Conservation (phyloP, 2,113 vertebrate genomes). For the Indri indri region DNA sequence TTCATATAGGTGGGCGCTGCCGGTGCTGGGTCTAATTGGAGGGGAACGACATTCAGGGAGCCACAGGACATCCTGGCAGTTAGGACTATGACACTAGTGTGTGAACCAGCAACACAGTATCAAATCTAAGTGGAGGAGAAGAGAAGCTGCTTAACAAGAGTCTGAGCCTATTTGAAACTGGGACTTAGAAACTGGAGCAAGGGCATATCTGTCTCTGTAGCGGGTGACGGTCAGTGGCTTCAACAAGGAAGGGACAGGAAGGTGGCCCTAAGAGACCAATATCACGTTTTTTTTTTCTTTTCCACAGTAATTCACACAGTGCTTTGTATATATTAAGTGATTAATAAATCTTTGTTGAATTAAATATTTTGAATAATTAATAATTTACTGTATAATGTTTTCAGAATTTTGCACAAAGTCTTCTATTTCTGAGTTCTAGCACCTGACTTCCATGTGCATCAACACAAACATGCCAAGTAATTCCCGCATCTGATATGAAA, state of each 20-base stretch:
- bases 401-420: background rate
- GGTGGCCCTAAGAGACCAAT: background rate
- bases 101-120: background rate
- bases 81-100: background rate
- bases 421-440: conserved; percentile 34
- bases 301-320: background rate
- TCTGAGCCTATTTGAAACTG: background rate
- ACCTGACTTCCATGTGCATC: background rate
- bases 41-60: background rate
- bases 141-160: background rate
- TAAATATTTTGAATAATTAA: conserved; percentile 37
- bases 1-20: background rate
- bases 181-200: background rate
- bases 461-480: background rate
- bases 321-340: background rate
- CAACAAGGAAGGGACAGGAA: background rate
- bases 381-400: conserved; percentile 37
- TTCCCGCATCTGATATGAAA: conserved; percentile 12
- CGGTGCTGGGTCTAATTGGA: background rate
- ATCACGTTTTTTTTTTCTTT: background rate
- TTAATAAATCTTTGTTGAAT: background rate
- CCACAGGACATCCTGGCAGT: background rate
- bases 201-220: background rate
- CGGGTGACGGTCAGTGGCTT: rapidly evolving
- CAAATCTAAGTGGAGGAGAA: background rate